Base-by-base conservation (phyloP, 2,888 invertebrate genomes). In the Harmothoe impar region DNA sequence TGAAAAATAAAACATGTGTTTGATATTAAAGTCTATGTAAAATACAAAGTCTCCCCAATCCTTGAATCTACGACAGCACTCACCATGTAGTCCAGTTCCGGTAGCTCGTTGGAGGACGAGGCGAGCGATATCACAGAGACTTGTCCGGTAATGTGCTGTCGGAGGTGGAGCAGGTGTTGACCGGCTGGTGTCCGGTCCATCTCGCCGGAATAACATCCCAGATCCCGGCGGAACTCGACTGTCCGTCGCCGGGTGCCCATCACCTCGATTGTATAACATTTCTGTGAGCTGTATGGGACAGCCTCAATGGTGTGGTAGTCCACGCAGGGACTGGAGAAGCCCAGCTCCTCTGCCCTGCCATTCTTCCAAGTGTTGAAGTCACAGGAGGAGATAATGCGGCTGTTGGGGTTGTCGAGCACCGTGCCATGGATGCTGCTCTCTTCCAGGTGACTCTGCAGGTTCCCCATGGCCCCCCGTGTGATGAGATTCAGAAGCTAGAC, bases 291-390 rank as follows among this genome's bases (percentile, higher is more conserved):
- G 84, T 81, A 90, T 20, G 81, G 81, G 25, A 56, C 33, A 25
- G 77, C 17, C 35, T 78, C 78, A 52, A 51, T 90, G 84, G 54
- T 90, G 62, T 90, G 90, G 56, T 90, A 90, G 29, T 90, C 90
- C 23, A 81, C 33, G n/a, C 90, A 90, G 10, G 90, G 90, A 31
- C 29, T 52, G 10, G 90, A 78, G 56, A 90, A 90, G 54, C 90
- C 81, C 17, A 86, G 25, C 52, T 17, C 15, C 33, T 56, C 86
- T 7, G 86, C 52, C 20, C 20, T n/a, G 31, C 86, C 86, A 17
- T 52, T 52, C 56, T 86, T 86, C 86, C 86, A 86, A 0, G 52
- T 23, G 20, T 86, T 54, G 29, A 86, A 86, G 86, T 86, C 86
- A 33, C 54, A 29, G 7, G 86, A 86, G 20, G 15, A 56, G 15